Conservation (phyloP, 2,113 vertebrate species). For the Oreochromis niloticus region DNA sequence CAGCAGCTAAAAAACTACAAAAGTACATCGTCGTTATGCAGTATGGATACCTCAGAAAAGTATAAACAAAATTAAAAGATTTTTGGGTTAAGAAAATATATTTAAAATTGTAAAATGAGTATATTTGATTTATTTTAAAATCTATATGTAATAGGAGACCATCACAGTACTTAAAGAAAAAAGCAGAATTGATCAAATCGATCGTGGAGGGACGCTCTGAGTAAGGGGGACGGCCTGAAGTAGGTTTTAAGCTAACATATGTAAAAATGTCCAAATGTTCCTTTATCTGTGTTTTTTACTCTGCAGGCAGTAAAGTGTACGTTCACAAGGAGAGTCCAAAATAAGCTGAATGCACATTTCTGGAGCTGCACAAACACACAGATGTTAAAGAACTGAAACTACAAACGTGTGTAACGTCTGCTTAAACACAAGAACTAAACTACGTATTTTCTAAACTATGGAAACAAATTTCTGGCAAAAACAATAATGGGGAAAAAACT, state of each 20-base stretch:
- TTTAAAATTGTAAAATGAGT: not conserved
- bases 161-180: not conserved
- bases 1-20: not conserved
- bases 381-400: not conserved
- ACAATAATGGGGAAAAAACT: not conserved
- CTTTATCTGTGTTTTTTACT: not conserved
- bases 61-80: fast-evolving
- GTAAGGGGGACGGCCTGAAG: not conserved
- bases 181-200: not conserved
- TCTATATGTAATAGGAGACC: not conserved
- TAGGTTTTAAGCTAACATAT: not conserved
- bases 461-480: not conserved
- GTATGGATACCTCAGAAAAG: not conserved
- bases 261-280: not conserved
- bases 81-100: not conserved
- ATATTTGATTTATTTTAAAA: not conserved
- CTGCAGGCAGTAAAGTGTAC: not conserved
- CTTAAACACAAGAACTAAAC: not conserved
- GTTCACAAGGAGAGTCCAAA: not conserved
- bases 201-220: not conserved
- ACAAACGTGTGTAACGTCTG: fast-evolving
- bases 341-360: not conserved
- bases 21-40: not conserved
- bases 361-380: not conserved
- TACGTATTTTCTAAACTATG: not conserved